Base-by-base conservation (phyloP, 2,113 vertebrate genomes). In the Engraulis encrasicolus region DNA sequence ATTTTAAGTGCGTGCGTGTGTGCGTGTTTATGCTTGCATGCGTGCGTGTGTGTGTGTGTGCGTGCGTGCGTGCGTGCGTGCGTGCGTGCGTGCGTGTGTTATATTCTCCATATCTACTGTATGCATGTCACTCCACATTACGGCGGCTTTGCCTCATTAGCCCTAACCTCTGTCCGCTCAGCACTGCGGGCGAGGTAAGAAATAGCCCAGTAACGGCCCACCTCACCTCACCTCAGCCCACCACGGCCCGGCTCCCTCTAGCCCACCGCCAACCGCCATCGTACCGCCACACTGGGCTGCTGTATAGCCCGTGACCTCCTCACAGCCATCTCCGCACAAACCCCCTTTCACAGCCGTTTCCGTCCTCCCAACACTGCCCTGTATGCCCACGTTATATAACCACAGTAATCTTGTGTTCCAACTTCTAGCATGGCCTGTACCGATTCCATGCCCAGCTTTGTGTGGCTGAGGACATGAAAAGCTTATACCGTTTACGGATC, bases 391-490 rank as follows among this genome's bases (percentile, higher is more conserved):
- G 34, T 74, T 74, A 74, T 15, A 27, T 74, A 71, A 71, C 61
- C 23, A 11, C 15, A 31, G 23, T 71, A 74, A 74, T 36, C 66
- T 34, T 74, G 66, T 34, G 66, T 15, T 34, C 66, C 27, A 15
- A 74, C 23, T 74, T 74, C 27, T 74, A 34, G 66, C 66, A 74
- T 74, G 66, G 31, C 27, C 66, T 74, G 66, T 74, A 18, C 12
- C 27, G 31, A 34, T 0, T 71, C 11, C 9, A 71, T 27, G 23
- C 27, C 4, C 66, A 34, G 66, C 14, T 34, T 74, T 74, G 66
- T 17, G 12, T 74, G 66, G 58, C n/a, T 74, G 23, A 71, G 15
- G 34, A 34, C 66, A 54, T 54, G 52, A 54, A 54, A 54, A 45
- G 9, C n/a, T n/a, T n/a, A n/a, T n/a, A n/a, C n/a, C n/a, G n/a